Evolutionary conservation across 1,140 invertebrate genomes (phyloP), one percentile per base, ranked within the genome.

Genomic region (Drosophila pseudoobscura): DNA sequence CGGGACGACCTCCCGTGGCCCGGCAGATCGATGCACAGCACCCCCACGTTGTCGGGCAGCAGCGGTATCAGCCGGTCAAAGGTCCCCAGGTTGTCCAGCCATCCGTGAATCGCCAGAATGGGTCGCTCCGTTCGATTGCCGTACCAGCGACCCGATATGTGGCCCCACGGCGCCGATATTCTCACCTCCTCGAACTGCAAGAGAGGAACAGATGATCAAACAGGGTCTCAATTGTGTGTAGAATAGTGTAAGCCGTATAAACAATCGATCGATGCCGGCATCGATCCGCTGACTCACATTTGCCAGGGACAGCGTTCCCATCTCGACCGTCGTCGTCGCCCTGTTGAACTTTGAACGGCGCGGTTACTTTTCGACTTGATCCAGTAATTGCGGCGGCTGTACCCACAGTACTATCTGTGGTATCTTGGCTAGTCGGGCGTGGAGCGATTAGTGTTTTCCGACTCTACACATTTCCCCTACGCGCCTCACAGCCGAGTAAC

Each of bases 21-120:
- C 0, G 94, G 94, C 17, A 95, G 92, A 90, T 96, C 95, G 7
- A 96, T 92, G 1, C 95, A 93, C 3, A 96, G 82, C 54, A 95
- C 92, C 2, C 94, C 92, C 7, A 93, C 70, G 56, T 94, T 91
- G 31, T 92, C 85, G 3, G 92, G 92, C 15, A 96, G 75, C 31
- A 94, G 77, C 5, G 95, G 94, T 26, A 94, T 93, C 26, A 96
- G 79, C 1, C 92, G 91, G 87, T 96, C 95, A 92, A 95, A 96
- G 2, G 94, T 94, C 7, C 94, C 94, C 39, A 95, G 93, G 83
- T 96, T 96, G 76, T 95, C 95, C 91, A 94, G 92, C 95, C 95
- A 96, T 1, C 96, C 96, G 84, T 97, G 96, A 11, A 96, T 62
- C 0, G 94, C 93, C 17, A 96, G 75, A 29, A 96, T 94, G 0